Evolutionary conservation across 2,888 invertebrate species (phyloP), one percentile per base, ranked within the genome.

Genomic region (Malthinus seriepunctatus): DNA sequence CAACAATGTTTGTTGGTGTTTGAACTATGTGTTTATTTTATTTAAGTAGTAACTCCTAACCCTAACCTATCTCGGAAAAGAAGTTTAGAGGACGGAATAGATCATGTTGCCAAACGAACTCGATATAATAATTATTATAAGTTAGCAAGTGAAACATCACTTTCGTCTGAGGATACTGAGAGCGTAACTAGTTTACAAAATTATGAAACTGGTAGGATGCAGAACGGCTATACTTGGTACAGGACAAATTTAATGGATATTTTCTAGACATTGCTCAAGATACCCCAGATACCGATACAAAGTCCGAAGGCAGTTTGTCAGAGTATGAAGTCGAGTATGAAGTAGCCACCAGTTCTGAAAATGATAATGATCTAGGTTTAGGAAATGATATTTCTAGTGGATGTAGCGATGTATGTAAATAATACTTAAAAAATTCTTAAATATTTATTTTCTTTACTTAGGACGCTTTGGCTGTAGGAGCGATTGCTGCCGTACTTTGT

Each of bases 111-210:
- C 12, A 68, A 67, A 42, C 56, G 63, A 11, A 53, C 58, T 15
- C 53, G 61, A 2, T 55, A 46, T 11, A 14, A 52, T 34, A 70
- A 69, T 56, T 71, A 78, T 69, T 72, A 70, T 56, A 71, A 73
- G 2, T 67, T 82, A 53, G 80, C 78, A 60, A 79, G 79, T 53
- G 81, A 82, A 68, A 80, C 79, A 45, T 78, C 80, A 0, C 60
- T 65, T 3, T 67, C 71, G 0, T 74, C 75, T 51, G 77, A 77
- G 46, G 81, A 81, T 49, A 78, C 80, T 8, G 88, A 88, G 68
- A 86, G 86, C 31, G 78, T 86, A 6, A 80, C 82, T 68, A 88
- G 87, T 69, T 76, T 86, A 11, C 88, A 88, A 70, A 86, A 80
- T 34, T 82, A 81, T 68, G 87, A 87, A 76, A 88, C 88, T 70